Evolutionary conservation across 2,797 vertebrate genomes (phyloP).

Genomic region (Peromyscus nudipes): DNA sequence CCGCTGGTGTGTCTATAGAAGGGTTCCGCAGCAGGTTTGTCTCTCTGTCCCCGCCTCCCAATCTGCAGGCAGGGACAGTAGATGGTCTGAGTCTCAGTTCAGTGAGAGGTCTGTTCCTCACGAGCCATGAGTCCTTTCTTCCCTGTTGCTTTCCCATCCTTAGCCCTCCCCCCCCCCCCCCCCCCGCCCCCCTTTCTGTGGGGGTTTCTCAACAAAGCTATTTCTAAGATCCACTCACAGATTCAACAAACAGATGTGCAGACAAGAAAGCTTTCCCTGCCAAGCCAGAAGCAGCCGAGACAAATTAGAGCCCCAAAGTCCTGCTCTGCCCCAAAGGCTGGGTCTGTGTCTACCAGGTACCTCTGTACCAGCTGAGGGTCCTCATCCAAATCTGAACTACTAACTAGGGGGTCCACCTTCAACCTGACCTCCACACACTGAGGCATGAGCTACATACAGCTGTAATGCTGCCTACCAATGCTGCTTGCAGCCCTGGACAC

Average conservation of each 20-base stretch:
- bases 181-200: too few species aligned
- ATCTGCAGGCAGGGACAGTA: not conserved
- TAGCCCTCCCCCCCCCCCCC: not conserved
- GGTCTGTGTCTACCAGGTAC: fast-evolving
- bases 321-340: not conserved
- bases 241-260: not conserved
- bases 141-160: not conserved
- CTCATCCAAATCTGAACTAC: not conserved
- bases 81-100: not conserved
- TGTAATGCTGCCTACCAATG: not conserved
- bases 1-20: not conserved
- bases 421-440: not conserved
- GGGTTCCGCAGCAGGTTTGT: not conserved
- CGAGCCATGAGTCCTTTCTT: fast-evolving
- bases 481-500: not conserved
- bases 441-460: not conserved
- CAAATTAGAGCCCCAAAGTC: not conserved
- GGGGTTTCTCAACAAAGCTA: not conserved
- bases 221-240: not conserved
- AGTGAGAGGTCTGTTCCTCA: not conserved
- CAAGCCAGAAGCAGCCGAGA: not conserved
- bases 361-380: not conserved
- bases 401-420: not conserved
- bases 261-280: not conserved
- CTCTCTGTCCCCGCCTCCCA: not conserved